Evolutionary conservation across 2,888 invertebrate genomes (phyloP).

Genomic region (Atethmia centrago): DNA sequence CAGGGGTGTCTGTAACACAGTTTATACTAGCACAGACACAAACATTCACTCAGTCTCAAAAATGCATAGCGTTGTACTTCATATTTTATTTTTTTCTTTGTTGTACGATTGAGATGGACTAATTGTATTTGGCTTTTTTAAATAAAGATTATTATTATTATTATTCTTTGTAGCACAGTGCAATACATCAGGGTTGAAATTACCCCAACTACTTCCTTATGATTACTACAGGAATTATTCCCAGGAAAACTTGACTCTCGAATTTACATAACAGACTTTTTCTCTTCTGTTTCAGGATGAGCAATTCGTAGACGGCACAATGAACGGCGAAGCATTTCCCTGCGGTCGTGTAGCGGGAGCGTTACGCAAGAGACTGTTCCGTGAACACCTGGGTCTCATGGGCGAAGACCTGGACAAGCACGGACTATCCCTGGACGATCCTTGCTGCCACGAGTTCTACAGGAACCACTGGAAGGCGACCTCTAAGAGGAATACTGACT

Average conservation of each 20-base stretch:
- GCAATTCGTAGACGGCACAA: conserved; percentile 94
- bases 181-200: no score
- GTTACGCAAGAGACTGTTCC: conserved; percentile 95
- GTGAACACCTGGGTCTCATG: conserved; percentile 96
- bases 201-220: neutral
- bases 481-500: conserved; percentile 95
- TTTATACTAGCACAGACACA: no score
- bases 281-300: conserved; percentile 91
- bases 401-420: conserved; percentile 86
- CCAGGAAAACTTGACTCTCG: neutral
- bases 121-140: no score
- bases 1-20: no score
- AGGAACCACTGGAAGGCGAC: conserved; percentile 95
- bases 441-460: conserved; percentile 95
- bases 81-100: no score
- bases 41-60: no score
- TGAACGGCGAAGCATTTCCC: conserved; percentile 95
- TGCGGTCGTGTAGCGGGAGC: conserved; percentile 97
- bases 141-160: no score
- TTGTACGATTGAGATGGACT: no score
- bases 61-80: no score
- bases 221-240: neutral
- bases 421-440: conserved; percentile 93
- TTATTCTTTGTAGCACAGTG: no score
- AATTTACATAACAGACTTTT: neutral